Conservation (phyloP, 2,888 invertebrate genomes). For the Drosophila paucipuncta region DNA sequence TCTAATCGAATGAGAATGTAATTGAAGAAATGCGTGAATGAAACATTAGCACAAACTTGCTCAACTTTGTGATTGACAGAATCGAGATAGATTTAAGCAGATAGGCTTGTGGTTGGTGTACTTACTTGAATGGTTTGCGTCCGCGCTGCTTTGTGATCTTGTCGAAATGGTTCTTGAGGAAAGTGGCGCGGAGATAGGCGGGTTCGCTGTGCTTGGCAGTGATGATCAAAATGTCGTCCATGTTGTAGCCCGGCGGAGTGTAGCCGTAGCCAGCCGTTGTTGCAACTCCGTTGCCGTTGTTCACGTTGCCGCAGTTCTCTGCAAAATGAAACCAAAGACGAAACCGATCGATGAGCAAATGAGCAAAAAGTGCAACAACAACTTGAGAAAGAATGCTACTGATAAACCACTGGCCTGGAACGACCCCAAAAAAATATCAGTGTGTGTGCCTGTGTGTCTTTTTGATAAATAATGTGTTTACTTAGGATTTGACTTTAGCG, state of each 20-base stretch:
- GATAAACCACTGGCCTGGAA: conserved; percentile 69
- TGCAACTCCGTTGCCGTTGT: conserved; percentile 75
- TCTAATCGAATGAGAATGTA: not conserved
- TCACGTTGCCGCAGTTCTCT: conserved; percentile 85
- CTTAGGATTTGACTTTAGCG: conserved; percentile 79
- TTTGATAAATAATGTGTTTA: conserved; percentile 81
- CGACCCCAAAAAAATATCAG: conserved; percentile 55
- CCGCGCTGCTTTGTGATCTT: conserved; percentile 93
- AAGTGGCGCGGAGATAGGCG: conserved; percentile 92
- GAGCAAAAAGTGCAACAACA: conserved; percentile 53
- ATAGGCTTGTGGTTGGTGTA: conserved; percentile 31
- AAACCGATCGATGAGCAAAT: conserved; percentile 23
- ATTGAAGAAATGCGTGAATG: not conserved
- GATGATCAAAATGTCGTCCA: conserved; percentile 93
- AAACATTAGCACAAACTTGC: not conserved
- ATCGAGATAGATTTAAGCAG: not conserved
- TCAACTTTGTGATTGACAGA: not conserved
- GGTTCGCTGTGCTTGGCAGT: conserved; percentile 92
- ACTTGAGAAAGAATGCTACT: conserved; percentile 42
- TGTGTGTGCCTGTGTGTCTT: conserved; percentile 25
- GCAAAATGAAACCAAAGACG: conserved; percentile 73
- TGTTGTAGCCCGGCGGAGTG: conserved; percentile 85
- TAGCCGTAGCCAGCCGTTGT: conserved; percentile 52
- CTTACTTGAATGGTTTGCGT: conserved; percentile 92
- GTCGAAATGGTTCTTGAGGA: conserved; percentile 93